These are phyloP conservation scores for Chiloscyllium plagiosum DNA, from an alignment of 2,113 vertebrate species.

Conservation along the genomic window DNA sequence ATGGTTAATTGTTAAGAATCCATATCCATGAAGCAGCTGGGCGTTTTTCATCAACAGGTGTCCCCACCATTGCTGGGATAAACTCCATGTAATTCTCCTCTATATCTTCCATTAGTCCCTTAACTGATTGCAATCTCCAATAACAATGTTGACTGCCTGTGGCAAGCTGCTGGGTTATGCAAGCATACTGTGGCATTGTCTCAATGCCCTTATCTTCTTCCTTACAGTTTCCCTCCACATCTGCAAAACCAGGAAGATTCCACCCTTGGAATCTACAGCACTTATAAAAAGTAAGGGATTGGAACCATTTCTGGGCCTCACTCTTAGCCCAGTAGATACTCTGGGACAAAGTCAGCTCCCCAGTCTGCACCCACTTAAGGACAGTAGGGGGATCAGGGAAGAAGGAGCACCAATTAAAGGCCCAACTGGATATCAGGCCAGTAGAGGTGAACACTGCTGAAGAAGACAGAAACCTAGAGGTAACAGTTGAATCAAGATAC, in stretches of 20 bases:
- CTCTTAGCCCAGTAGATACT: not conserved
- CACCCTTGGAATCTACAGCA: not conserved
- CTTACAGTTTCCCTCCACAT: too few relatives aligned
- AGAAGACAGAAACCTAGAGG: not conserved
- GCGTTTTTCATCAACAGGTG: not conserved
- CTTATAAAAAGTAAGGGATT: not conserved
- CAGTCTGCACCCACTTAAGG: not conserved
- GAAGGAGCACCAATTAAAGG: not conserved
- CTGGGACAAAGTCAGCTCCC: not conserved
- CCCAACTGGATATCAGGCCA: not conserved
- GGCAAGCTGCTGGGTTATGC: too few relatives aligned
- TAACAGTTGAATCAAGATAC: not conserved
- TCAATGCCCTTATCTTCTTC: too few relatives aligned
- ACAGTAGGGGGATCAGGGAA: not conserved
- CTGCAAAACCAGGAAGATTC: not conserved
- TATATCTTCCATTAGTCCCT: not conserved
- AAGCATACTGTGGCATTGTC: too few relatives aligned
- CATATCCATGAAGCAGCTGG: not conserved
- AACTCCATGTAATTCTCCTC: not conserved
- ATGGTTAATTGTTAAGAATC: not conserved
- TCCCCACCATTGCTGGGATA: not conserved
- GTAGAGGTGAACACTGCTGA: not conserved
- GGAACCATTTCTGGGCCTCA: not conserved
- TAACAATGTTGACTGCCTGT: too few relatives aligned
- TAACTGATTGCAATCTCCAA: too few relatives aligned